A percentile compares a stretch with the other conserved stretches of the same genome.
Conservation (phyloP, 2,888 invertebrate genomes). For the Pachymerium ferrugineum region DNA sequence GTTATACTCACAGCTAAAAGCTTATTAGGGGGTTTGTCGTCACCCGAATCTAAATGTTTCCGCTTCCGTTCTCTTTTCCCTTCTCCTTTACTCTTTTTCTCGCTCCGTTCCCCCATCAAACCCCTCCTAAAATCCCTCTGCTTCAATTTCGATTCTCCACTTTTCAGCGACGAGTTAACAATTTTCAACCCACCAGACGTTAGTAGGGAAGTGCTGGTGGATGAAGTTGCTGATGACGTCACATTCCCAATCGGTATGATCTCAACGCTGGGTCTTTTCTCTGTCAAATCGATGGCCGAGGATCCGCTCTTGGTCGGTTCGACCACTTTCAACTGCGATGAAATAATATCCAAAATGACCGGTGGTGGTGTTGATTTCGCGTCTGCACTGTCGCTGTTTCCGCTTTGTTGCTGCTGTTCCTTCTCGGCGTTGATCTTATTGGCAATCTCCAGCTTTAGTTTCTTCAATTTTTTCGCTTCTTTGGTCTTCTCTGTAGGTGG, state of each 20-base stretch:
- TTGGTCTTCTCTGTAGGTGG: constrained; percentile 31
- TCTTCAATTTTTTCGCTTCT: constrained; percentile 37
- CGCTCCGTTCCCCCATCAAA: constrained; percentile 34
- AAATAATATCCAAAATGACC: constrained; percentile 34
- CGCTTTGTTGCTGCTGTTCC: constrained; percentile 16
- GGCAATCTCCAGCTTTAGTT: constrained; percentile 36
- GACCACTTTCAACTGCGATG: constrained; percentile 26
- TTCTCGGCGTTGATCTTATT: constrained; percentile 32
- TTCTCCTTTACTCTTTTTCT: constrained; percentile 39
- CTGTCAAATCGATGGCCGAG: constrained; percentile 42
- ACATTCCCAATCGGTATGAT: constrained; percentile 62
- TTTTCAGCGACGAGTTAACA: constrained; percentile 37
- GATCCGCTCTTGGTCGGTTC: constrained; percentile 22
- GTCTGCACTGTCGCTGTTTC: constrained; percentile 31
- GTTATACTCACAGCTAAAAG: constrained; percentile 35
- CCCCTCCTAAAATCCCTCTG: constrained; percentile 38
- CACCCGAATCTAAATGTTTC: constrained; percentile 39
- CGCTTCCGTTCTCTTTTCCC: constrained; percentile 41
- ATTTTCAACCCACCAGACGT: constrained; percentile 39
- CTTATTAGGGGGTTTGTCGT: constrained; percentile 36
- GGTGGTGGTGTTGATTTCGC: constrained; percentile 28
- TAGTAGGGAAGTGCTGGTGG: constrained; percentile 35
- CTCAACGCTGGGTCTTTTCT: constrained; percentile 72
- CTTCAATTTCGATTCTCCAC: constrained; percentile 37
- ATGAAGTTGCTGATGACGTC: background rate